Base-by-base conservation (phyloP, 1,140 invertebrate species). In the Tetragnatha versicolor region DNA sequence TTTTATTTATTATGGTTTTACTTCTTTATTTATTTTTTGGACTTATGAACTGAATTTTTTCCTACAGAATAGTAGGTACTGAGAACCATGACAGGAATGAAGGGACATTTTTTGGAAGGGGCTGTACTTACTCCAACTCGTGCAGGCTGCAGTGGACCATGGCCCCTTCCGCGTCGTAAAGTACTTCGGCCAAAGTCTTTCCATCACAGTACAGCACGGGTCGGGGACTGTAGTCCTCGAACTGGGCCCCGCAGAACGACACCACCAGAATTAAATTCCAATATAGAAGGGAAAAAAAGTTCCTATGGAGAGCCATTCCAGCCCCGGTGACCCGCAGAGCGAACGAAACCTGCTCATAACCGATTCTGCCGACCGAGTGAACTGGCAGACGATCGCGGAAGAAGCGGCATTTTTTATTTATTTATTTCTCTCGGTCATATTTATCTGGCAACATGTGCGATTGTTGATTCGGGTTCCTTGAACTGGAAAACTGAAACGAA, bases 281-380 rank as follows among this genome's bases (percentile, higher is more conserved):
- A 20, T 14, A 47, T 12, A 12, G 25, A n/a, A 12, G 51, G 3
- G 17, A n/a, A 6, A 37, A 17, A 17, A 37, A 25, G 12, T 33
- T 73, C 17, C 17, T 12, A 2, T 37, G 17, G 27, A n/a, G 33
- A 12, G 33, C 9, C 68, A 37, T 53, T 53, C 29, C 22, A 35
- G 33, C 20, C 72, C 72, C 27, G 72, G 58, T 75, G 58, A 75
- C 72, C 72, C 51, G 39, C 10, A 9, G n/a, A 31, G 25, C 10
- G 5, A 14, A 65, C 12, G 14, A 55, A 37, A 63, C 72, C 72
- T 75, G 42, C 55, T 75, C 72, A 75, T 75, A 49, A 35, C 31
- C 72, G 72, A 31, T 75, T 17, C 58, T 35, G 61, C 49, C 72
- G 72, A 75, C 72, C 72, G 72, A 75, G 25, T 75, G 72, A 75